Base-by-base conservation (phyloP, 2,888 invertebrate species). In the Yponomeuta evonymella region DNA sequence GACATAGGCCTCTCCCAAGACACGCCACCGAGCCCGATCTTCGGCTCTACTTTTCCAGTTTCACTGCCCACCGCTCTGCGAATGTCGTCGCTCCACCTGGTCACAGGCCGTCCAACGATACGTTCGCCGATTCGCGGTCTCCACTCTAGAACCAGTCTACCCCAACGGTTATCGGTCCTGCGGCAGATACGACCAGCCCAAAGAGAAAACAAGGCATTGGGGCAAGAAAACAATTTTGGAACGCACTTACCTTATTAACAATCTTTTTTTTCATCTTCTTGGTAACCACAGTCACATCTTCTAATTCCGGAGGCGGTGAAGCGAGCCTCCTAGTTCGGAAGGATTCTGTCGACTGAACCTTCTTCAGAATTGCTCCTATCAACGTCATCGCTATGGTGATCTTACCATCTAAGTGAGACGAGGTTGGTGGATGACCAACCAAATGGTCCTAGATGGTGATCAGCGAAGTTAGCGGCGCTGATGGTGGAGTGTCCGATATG, bases 241-340 rank as follows among this genome's bases (percentile, higher is more conserved):
- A 29, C 11, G 12, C 15, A 68, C 72, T 70, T 71, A 79, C 78
- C 72, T 76, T 76, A 64, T 73, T 67, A 0, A 67, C 23, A 11
- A 12, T 66, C 67, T 72, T 76, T 62, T 43, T 43, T 8, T 43
- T 43, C 43, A 71, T 75, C 63, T 71, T 74, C 48, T 72, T 75
- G 8, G 72, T 67, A n/a, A 66, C 62, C 2, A 36, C 62, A n/a
- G 15, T 15, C 43, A 64, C 10, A 43, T 48, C 33, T 3, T 23
- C 10, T 64, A n/a, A 12, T 11, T 65, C 70, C 1, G 62, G 62
- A 1, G 62, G 62, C 15, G 62, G 62, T 1, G 62, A 62, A 23
- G 23, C n/a, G 1, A 62, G n/a, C n/a, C 12, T 62, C n/a, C 5
- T n/a, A 6, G 15, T 4, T 62, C n/a, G 62, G 15, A n/a, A 23